Percentiles rank a stretch among this genome's conserved stretches.
phyloP scores from a whole-genome alignment of 37 sponge, comb jelly and placozoan genomes.

The Diacarnus erythraeanus region DNA sequence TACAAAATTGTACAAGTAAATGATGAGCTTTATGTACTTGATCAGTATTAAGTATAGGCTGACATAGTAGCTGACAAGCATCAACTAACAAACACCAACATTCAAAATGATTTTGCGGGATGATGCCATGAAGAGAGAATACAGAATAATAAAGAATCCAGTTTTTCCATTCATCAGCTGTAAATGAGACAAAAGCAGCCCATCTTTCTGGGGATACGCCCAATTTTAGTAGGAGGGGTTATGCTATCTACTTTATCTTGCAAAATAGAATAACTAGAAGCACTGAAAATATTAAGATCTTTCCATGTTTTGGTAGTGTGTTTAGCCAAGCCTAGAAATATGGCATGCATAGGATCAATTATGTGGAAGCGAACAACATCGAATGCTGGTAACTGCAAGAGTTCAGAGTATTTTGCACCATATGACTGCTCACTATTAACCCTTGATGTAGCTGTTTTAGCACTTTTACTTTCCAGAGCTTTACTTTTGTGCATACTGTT shows the following conservation, averaged over 20 bases:
- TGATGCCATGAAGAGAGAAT: constrained; percentile 14
- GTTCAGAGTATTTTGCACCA: constrained; percentile 49
- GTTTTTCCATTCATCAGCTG: constrained; percentile 56
- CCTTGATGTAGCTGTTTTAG: constrained; percentile 13
- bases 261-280: neutral
- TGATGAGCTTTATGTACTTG: constrained; percentile 22
- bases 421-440: constrained; percentile 3
- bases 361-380: no score
- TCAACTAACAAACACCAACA: constrained; percentile 44
- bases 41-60: neutral
- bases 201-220: constrained; percentile 34
- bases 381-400: constrained; percentile 35
- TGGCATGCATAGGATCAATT: constrained; percentile 67
- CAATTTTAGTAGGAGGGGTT: constrained; percentile 6
- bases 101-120: constrained; percentile 7
- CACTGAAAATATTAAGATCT: constrained; percentile 7
- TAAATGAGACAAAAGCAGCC: constrained; percentile 23
- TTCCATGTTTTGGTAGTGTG: constrained; percentile 21
- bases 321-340: constrained; percentile 46
- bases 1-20: constrained; percentile 28
- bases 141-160: neutral
- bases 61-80: constrained; percentile 4
- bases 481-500: neutral
- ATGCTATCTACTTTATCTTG: constrained; percentile 23
- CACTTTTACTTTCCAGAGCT: neutral